A percentile compares a stretch with the other conserved stretches of the same genome.
These are phyloP conservation scores for Scaeva pyrastri DNA, from an alignment of 2,888 invertebrate genomes.

Conservation along the genomic window DNA sequence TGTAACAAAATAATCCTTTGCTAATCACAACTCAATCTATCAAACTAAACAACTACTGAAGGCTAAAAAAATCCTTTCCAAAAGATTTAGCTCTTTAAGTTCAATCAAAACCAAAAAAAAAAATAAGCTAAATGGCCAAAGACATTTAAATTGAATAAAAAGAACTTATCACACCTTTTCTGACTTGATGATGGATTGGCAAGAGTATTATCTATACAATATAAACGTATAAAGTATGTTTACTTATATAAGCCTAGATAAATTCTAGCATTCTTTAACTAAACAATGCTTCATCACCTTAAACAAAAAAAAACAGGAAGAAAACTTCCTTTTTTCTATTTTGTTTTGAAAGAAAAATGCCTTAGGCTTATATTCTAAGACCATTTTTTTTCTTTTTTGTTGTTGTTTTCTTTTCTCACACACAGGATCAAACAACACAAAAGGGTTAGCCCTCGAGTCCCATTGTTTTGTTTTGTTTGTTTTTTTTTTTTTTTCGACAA, in stretches of 20 bases:
- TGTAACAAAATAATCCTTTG: constrained; percentile 63
- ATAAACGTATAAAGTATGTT: constrained; percentile 8
- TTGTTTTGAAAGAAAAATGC: constrained; percentile 38
- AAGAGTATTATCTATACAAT: constrained; percentile 4
- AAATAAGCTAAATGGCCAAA: constrained; percentile 55
- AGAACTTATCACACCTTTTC: constrained; percentile 25
- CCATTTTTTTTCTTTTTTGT: constrained; percentile 9
- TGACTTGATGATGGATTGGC: constrained; percentile 11
- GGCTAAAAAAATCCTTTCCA: constrained; percentile 38
- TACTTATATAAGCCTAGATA: neutral
- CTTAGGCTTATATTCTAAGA: constrained; percentile 32
- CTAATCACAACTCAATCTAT: constrained; percentile 65
- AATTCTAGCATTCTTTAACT: constrained; percentile 16
- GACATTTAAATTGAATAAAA: constrained; percentile 53
- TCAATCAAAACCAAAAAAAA: neutral
- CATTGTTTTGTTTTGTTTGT: neutral
- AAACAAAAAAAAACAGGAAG: neutral
- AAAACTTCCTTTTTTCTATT: neutral
- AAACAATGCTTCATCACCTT: constrained; percentile 24
- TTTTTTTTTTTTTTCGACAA: neutral
- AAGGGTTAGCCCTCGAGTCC: constrained; percentile 47
- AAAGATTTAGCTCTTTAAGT: constrained; percentile 23
- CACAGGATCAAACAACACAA: constrained; percentile 49
- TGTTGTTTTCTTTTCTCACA: neutral
- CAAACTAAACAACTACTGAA: constrained; percentile 42